A percentile compares a stretch with the other conserved stretches of the same genome.
Conservation (phyloP, 2,113 vertebrate species). For the Tachysurus vachellii region DNA sequence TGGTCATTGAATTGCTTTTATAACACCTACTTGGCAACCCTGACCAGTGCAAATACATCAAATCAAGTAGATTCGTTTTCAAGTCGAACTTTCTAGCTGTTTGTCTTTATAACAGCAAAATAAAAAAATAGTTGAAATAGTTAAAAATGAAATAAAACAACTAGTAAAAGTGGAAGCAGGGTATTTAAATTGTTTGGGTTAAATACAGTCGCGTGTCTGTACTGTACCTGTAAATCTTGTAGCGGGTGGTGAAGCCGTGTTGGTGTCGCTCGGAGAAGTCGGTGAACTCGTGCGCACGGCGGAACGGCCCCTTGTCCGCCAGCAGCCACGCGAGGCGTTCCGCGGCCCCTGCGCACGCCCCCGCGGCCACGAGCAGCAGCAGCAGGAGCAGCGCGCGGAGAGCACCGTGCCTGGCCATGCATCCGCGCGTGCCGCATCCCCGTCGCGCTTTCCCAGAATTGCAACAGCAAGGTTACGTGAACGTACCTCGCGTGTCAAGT, state of each 20-base stretch:
- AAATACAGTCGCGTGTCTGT: slow-evolving; percentile 21
- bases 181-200: not conserved
- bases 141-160: not conserved
- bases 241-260: slow-evolving; percentile 77
- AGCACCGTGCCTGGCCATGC: slow-evolving; percentile 89
- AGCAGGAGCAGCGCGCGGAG: slow-evolving; percentile 78
- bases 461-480: slow-evolving; percentile 9
- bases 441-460: slow-evolving; percentile 15
- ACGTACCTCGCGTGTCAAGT: slow-evolving; percentile 18
- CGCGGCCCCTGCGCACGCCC: slow-evolving; percentile 73
- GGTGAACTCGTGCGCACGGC: slow-evolving; percentile 76
- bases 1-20: not conserved
- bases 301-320: slow-evolving; percentile 81
- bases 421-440: slow-evolving; percentile 37
- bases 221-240: slow-evolving; percentile 85
- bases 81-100: not conserved
- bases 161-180: not conserved
- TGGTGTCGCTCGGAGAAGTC: slow-evolving; percentile 78
- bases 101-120: not conserved
- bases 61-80: not conserved
- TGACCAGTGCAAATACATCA: not conserved
- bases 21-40: not conserved
- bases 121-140: not conserved
- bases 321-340: slow-evolving; percentile 76
- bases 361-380: slow-evolving; percentile 79